These are phyloP conservation scores for Tonatia bakeri DNA, from an alignment of 2,113 vertebrate genomes.

Conservation along the genomic window DNA sequence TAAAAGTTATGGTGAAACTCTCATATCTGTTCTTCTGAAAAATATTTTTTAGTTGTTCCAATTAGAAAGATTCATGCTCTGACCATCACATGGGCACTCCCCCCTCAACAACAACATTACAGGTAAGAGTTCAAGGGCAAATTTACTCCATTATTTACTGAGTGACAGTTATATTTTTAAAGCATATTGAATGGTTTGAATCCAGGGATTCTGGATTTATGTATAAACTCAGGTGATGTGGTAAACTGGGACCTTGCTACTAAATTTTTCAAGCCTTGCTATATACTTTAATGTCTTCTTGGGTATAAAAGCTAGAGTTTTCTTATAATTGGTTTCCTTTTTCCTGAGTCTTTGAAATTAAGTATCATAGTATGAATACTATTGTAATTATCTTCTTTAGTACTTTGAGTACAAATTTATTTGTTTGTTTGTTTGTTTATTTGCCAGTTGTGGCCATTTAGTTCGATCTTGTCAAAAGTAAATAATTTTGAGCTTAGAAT, in stretches of 20 bases:
- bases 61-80: conserved; percentile 94
- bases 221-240: background rate
- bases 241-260: background rate
- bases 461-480: conserved; percentile 17
- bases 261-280: background rate
- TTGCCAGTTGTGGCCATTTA: background rate
- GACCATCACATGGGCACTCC: conserved; percentile 95
- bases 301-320: background rate
- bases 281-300: conserved; percentile 18
- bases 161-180: background rate
- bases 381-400: conserved; percentile 3
- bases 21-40: conserved; percentile 57
- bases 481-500: background rate
- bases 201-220: background rate
- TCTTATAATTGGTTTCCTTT: conserved; percentile 18
- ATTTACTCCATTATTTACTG: background rate
- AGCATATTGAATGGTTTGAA: background rate
- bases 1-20: conserved; percentile 39
- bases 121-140: conserved; percentile 80
- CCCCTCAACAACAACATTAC: conserved; percentile 92
- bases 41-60: conserved; percentile 89
- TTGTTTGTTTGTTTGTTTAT: background rate
- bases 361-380: background rate
- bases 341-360: conserved; percentile 20
- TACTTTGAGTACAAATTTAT: conserved; percentile 28